These are phyloP conservation scores for Aplysia californica DNA, from an alignment of 1,140 invertebrate species.

Conservation along the genomic window DNA sequence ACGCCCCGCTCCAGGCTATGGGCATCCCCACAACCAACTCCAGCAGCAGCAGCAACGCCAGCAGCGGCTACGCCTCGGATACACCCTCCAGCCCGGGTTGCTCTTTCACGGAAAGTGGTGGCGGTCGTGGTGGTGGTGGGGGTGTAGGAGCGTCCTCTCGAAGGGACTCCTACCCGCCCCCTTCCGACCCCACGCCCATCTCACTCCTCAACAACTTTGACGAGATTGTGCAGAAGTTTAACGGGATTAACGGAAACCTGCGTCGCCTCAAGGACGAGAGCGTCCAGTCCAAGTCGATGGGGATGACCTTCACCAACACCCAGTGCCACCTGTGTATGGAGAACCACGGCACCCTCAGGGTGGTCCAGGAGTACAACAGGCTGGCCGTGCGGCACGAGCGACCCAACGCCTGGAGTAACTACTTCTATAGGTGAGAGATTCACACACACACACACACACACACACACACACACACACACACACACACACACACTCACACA, in stretches of 20 bases:
- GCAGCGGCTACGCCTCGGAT: not conserved
- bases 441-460: no score
- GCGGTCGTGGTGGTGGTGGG: no score
- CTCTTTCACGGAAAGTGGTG: not conserved
- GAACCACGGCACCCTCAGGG: slow-evolving; percentile 55
- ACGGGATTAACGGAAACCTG: slow-evolving; percentile 45
- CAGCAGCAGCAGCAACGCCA: not conserved
- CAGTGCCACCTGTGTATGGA: slow-evolving; percentile 57
- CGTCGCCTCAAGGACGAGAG: slow-evolving; percentile 52
- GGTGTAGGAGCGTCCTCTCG: not conserved
- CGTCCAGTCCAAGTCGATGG: slow-evolving; percentile 51
- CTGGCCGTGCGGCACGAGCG: slow-evolving; percentile 51
- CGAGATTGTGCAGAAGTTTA: slow-evolving; percentile 56
- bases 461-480: no score
- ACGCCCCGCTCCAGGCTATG: slow-evolving; percentile 27
- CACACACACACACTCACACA: no score
- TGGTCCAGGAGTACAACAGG: slow-evolving; percentile 56
- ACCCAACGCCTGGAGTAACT: slow-evolving; percentile 38
- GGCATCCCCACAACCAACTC: slow-evolving; percentile 3
- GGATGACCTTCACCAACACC: slow-evolving; percentile 58
- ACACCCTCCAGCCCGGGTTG: not conserved
- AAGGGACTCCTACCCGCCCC: slow-evolving; percentile 4
- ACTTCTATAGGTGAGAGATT: slow-evolving; percentile 47
- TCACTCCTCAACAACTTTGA: slow-evolving; percentile 58
- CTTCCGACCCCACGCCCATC: slow-evolving; percentile 39